Conservation (phyloP, 2,888 invertebrate species). For the Pocota personata region DNA sequence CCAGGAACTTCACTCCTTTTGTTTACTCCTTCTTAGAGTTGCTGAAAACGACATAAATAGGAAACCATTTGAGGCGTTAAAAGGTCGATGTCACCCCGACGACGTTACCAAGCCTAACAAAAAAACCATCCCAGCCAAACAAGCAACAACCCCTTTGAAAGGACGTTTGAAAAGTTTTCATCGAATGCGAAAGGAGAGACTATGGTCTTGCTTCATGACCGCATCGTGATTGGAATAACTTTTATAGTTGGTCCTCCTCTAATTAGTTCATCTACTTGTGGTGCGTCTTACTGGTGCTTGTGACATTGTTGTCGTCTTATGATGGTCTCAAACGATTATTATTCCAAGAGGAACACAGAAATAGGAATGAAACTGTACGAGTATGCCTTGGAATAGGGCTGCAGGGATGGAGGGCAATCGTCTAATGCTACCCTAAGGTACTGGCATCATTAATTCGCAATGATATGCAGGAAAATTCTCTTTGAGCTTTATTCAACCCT, state of each 20-base stretch:
- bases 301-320: constrained; percentile 2
- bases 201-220: constrained; percentile 20
- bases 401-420: neutral
- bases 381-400: neutral
- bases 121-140: neutral
- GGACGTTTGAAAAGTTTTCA: constrained; percentile 20
- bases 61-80: neutral
- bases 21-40: neutral
- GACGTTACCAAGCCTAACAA: neutral
- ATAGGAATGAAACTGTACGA: neutral
- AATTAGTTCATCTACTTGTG: constrained; percentile 37
- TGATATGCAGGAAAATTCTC: constrained; percentile 2
- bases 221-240: constrained; percentile 66
- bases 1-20: neutral
- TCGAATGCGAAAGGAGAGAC: neutral
- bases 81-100: constrained; percentile 2
- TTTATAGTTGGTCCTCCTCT: constrained; percentile 32
- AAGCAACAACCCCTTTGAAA: neutral
- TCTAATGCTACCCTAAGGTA: constrained; percentile 2
- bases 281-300: constrained; percentile 2
- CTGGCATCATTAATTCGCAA: constrained; percentile 21
- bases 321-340: constrained; percentile 10
- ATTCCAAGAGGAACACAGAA: constrained; percentile 7
- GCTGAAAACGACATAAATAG: neutral
- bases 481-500: constrained; percentile 25